Conservation (phyloP, 1,140 invertebrate genomes). For the Temnothorax nylanderi region DNA sequence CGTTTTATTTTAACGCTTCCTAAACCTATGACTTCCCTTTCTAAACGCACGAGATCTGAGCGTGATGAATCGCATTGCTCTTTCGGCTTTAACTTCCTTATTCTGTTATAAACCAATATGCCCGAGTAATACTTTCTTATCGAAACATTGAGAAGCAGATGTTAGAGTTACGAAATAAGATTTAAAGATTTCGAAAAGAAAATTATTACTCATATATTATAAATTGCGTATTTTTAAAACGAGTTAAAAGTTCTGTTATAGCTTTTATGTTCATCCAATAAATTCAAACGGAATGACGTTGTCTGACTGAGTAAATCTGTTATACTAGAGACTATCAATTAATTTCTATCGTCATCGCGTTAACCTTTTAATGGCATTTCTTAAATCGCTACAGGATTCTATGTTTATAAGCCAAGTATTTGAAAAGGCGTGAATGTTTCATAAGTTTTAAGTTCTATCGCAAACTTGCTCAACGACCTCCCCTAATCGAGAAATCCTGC, state of each 20-base stretch:
- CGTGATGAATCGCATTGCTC: background rate
- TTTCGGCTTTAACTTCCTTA: constrained; percentile 12
- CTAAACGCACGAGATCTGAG: background rate
- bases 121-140: background rate
- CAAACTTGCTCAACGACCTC: constrained; percentile 13
- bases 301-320: background rate
- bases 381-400: constrained; percentile 16
- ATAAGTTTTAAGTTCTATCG: background rate
- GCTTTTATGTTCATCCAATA: background rate
- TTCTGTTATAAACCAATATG: background rate
- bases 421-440: background rate
- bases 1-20: constrained; percentile 79
- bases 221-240: background rate
- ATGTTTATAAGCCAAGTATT: constrained; percentile 35
- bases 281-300: background rate
- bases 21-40: constrained; percentile 65
- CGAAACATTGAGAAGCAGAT: background rate
- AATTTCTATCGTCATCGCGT: background rate
- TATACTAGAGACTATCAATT: background rate
- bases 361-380: constrained; percentile 48
- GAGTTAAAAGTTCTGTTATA: background rate
- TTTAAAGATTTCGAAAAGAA: background rate
- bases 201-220: background rate
- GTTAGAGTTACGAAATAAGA: background rate
- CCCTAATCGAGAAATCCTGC: background rate